These are phyloP conservation scores for Phodopus roborovskii DNA, from an alignment of 2,113 vertebrate species.

Conservation along the genomic window DNA sequence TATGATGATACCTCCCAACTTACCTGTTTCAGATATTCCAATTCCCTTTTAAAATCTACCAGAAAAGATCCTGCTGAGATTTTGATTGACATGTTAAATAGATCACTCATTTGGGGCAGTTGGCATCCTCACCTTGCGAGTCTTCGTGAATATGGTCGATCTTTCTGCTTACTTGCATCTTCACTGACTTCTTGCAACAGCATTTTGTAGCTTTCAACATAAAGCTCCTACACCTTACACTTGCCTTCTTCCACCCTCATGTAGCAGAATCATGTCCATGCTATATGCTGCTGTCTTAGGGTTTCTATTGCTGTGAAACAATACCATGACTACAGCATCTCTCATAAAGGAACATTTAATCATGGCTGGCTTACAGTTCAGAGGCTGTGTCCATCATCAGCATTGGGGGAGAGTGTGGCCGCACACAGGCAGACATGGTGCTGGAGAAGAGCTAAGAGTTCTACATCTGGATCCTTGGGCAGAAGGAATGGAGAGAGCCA, in stretches of 20 bases:
- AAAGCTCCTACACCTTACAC: no score
- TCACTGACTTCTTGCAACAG: background rate
- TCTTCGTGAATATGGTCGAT: background rate
- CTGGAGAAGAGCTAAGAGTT: background rate
- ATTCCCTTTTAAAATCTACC: background rate
- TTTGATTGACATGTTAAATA: background rate
- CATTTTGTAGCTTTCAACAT: background rate
- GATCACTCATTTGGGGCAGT: background rate
- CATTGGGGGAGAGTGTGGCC: background rate
- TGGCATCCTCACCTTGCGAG: background rate
- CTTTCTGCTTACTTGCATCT: background rate
- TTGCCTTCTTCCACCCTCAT: background rate
- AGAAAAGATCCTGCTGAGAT: background rate
- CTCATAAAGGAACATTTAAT: background rate
- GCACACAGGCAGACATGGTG: background rate
- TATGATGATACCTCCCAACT: background rate
- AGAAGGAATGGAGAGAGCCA: background rate
- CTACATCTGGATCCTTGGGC: background rate
- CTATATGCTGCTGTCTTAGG: background rate
- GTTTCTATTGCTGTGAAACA: background rate
- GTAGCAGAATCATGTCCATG: background rate
- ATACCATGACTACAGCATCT: background rate
- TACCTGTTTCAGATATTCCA: background rate
- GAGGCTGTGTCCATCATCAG: background rate
- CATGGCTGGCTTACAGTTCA: background rate